Conservation (phyloP, 2,888 invertebrate genomes). For the Clistopyga incitator region DNA sequence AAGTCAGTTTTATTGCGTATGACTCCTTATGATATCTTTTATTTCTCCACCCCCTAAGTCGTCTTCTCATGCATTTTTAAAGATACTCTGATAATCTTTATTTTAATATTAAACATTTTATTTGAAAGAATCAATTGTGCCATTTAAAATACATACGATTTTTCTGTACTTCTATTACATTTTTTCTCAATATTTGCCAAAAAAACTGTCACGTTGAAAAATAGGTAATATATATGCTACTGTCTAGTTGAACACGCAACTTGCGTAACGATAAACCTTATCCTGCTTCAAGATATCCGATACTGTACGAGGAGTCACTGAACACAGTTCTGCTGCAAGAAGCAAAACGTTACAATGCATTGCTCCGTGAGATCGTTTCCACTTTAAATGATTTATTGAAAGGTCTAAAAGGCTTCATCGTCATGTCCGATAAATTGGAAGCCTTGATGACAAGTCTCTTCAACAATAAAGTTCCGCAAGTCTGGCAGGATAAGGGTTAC, state of each 20-base stretch:
- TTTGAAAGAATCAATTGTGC: too few relatives aligned
- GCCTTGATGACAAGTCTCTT: slow-evolving; percentile 88
- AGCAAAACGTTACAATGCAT: slow-evolving; percentile 90
- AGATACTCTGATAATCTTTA: too few relatives aligned
- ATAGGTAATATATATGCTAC: too few relatives aligned
- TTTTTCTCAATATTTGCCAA: too few relatives aligned
- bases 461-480: slow-evolving; percentile 88
- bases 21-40: neutral
- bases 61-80: too few relatives aligned
- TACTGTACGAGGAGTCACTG: slow-evolving; percentile 94
- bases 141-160: too few relatives aligned
- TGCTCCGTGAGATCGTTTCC: slow-evolving; percentile 86
- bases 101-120: too few relatives aligned
- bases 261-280: neutral
- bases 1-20: slow-evolving; percentile 81
- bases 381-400: slow-evolving; percentile 87
- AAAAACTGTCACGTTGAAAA: too few relatives aligned
- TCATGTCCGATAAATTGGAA: slow-evolving; percentile 91
- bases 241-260: too few relatives aligned
- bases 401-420: slow-evolving; percentile 91
- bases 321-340: slow-evolving; percentile 96
- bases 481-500: slow-evolving; percentile 90
- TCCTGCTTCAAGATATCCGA: slow-evolving; percentile 88
- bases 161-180: too few relatives aligned
- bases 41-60: too few relatives aligned